Base-by-base conservation (phyloP, 2,797 vertebrate species). In the Rhabdomys pumilio region DNA sequence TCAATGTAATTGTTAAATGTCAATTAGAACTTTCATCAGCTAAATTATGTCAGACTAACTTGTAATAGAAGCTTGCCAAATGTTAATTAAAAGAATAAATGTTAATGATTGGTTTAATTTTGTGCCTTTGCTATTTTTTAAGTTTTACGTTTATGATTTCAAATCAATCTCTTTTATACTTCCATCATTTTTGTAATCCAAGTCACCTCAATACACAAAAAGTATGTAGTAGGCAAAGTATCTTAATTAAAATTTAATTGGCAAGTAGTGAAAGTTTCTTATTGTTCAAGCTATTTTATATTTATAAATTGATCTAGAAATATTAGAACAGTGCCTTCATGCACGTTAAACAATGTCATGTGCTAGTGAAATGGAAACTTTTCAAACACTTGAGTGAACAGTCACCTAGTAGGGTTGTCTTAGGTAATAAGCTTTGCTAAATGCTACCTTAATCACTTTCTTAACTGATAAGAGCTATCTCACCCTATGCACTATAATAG, bases 1-100 rank as follows among this genome's bases (percentile, higher is more conserved):
- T 98, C 96, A 98, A 93, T 44, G 82, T 3, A 91, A 89, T 95
- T 97, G 97, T 96, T 97, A 98, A 97, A 98, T 94, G 63, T 97
- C 96, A 98, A 98, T 96, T 95, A 96, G 5, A 4, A 91, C 59
- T 96, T 98, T 91, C 95, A 97, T 96, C 24, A 95, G 93, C 44
- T 85, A 95, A 98, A 98, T 96, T 94, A 89, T 95, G 96, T 93
- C 86, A 59, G 38, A 91, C 24, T 96, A 97, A 93, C 59, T 85
- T 97, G 65, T 38, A 97, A 97, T 94, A 96, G 72, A 38, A 72
- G 65, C n/a, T 79, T 95, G 94, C 87, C 90, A 97, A 98, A 97
- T 94, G 69, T 89, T 95, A 98, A 94, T 72, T 94, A 95, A 97
- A 97, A 97, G 75, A 97, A 95, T 94, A 96, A 97, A 95, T 15